These are phyloP conservation scores for Darevskia nairensis DNA, from an alignment of 2,797 vertebrate genomes.

Conservation along the genomic window DNA sequence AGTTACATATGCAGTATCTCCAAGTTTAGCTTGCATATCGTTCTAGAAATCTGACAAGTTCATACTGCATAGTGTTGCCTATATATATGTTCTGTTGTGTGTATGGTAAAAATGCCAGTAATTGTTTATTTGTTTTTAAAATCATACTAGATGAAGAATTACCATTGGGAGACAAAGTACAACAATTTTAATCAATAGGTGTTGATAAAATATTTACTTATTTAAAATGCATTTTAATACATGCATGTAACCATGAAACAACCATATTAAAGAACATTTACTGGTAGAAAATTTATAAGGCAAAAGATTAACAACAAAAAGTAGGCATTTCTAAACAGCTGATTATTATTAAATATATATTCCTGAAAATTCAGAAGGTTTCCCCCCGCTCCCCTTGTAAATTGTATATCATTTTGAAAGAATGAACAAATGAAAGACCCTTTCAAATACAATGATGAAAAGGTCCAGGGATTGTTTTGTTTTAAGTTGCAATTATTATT, in stretches of 20 bases:
- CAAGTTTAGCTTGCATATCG: background rate
- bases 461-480: background rate
- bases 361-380: background rate
- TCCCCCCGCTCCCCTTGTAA: background rate
- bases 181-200: conserved; percentile 31
- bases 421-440: background rate
- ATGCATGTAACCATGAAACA: background rate
- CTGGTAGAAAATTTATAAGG: conserved; percentile 30
- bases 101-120: background rate
- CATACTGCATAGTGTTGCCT: background rate
- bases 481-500: background rate
- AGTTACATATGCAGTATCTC: background rate
- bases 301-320: conserved; percentile 52
- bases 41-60: background rate
- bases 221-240: background rate
- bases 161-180: background rate
- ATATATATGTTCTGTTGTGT: background rate
- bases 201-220: conserved; percentile 33
- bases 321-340: conserved; percentile 30
- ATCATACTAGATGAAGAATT: background rate
- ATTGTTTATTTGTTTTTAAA: background rate
- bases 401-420: background rate
- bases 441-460: conserved; percentile 34
- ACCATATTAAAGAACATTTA: conserved; percentile 38
- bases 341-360: conserved; percentile 23